A percentile compares a stretch with the other conserved stretches of the same genome.
These are phyloP conservation scores for Oxygymnocypris stewartii DNA, from an alignment of 2,113 vertebrate genomes.

Conservation along the genomic window DNA sequence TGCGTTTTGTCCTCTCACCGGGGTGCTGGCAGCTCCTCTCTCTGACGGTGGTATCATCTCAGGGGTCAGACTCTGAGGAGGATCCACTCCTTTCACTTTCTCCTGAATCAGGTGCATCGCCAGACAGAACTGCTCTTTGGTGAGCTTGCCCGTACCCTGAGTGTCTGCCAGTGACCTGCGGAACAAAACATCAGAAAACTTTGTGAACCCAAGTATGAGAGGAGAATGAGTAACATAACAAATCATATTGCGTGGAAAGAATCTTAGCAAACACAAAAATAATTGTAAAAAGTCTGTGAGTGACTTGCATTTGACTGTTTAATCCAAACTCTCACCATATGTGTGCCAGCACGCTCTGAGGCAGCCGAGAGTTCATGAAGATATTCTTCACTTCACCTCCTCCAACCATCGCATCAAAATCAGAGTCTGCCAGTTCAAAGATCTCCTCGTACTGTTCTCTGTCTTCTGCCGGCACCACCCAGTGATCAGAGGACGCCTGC, in stretches of 20 bases:
- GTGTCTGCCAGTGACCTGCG: constrained; percentile 93
- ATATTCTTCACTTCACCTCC: constrained; percentile 95
- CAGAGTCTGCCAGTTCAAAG: constrained; percentile 87
- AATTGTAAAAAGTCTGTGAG: not conserved
- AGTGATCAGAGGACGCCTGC: constrained; percentile 76
- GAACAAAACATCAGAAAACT: constrained; percentile 6
- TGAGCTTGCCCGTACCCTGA: constrained; percentile 87
- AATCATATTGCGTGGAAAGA: not conserved
- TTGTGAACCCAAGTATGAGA: not conserved
- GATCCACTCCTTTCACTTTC: constrained; percentile 91
- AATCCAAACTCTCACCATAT: constrained; percentile 84
- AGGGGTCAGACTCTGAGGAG: constrained; percentile 83
- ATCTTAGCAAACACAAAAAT: not conserved
- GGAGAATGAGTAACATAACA: not conserved
- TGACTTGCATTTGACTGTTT: not conserved
- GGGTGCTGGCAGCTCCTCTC: constrained; percentile 68
- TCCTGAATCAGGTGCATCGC: constrained; percentile 96
- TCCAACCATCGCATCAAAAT: constrained; percentile 87
- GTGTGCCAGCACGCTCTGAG: constrained; percentile 90
- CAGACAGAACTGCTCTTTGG: constrained; percentile 92
- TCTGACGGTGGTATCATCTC: constrained; percentile 97
- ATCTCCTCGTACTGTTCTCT: constrained; percentile 88
- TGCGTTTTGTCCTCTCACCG: constrained; percentile 70
- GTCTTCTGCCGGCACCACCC: constrained; percentile 88
- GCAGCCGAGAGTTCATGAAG: constrained; percentile 93